Evolutionary conservation across 2,797 vertebrate species (phyloP).

Genomic region (Podarcis siculus): DNA sequence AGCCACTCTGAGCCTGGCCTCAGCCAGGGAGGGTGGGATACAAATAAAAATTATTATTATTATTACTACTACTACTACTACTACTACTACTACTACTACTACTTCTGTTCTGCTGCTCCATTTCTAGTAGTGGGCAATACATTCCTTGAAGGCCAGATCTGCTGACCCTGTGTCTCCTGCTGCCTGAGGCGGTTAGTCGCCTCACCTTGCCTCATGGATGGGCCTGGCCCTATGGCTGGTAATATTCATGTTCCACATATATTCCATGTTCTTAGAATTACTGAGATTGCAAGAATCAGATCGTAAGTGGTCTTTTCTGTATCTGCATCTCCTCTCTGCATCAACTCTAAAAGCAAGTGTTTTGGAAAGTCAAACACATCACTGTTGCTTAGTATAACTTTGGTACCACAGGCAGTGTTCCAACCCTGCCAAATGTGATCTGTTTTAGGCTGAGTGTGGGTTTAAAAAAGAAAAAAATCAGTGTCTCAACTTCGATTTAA

Average conservation of each 20-base stretch:
- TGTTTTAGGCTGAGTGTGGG: not conserved
- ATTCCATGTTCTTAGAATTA: constrained; percentile 11
- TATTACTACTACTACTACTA: no score
- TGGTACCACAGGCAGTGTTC: constrained; percentile 13
- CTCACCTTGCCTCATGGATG: no score
- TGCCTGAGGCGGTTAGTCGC: no score
- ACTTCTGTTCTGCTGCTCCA: no score
- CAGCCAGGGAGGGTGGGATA: no score
- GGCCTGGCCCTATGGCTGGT: no score
- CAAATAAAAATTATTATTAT: no score
- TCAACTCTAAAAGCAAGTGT: constrained; percentile 10
- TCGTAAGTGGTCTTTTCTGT: constrained; percentile 12
- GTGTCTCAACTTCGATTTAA: constrained; percentile 30
- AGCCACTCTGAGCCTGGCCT: no score
- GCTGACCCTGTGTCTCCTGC: no score
- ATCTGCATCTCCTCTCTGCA: constrained; percentile 43
- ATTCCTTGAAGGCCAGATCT: no score
- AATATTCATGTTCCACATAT: not conserved
- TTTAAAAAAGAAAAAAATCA: constrained; percentile 13
- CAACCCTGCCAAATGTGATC: rapidly evolving
- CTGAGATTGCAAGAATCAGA: constrained; percentile 14
- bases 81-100: no score
- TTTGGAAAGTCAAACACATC: not conserved
- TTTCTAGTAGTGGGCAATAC: not conserved
- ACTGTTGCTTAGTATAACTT: rapidly evolving